phyloP scores from a whole-genome alignment of 2,113 vertebrate species.

The Cyanocitta stelleri region DNA sequence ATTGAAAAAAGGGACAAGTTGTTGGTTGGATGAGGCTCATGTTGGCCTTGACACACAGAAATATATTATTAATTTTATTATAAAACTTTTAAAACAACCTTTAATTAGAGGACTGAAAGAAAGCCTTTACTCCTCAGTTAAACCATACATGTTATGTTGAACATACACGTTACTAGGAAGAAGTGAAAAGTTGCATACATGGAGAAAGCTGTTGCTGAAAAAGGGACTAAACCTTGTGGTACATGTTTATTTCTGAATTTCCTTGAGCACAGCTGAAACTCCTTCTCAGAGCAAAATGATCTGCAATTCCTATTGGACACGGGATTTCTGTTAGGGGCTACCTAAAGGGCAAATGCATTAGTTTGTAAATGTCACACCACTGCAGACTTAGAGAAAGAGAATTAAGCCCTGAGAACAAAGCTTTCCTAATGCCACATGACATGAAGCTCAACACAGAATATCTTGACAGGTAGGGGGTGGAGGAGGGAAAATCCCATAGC shows the following conservation, averaged over 20 bases:
- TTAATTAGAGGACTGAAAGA: not conserved
- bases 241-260: not conserved
- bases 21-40: not conserved
- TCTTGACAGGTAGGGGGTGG: constrained; percentile 36
- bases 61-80: not conserved
- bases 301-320: not conserved
- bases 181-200: not conserved
- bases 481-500: not conserved
- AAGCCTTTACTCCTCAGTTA: not conserved
- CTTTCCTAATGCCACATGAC: constrained; percentile 34
- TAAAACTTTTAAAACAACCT: not conserved
- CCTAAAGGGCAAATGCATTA: constrained; percentile 8
- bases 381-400: not conserved
- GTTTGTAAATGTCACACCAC: not conserved
- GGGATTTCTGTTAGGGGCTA: not conserved
- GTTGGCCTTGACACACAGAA: not conserved
- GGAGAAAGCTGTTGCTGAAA: not conserved
- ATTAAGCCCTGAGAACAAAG: constrained; percentile 33
- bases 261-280: not conserved
- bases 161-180: not conserved
- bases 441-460: constrained; percentile 24
- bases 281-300: not conserved
- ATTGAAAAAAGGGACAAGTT: not conserved
- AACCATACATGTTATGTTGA: not conserved
- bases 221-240: not conserved